phyloP scores from a whole-genome alignment of 2,113 vertebrate species.

The Stegostoma tigrinum region DNA sequence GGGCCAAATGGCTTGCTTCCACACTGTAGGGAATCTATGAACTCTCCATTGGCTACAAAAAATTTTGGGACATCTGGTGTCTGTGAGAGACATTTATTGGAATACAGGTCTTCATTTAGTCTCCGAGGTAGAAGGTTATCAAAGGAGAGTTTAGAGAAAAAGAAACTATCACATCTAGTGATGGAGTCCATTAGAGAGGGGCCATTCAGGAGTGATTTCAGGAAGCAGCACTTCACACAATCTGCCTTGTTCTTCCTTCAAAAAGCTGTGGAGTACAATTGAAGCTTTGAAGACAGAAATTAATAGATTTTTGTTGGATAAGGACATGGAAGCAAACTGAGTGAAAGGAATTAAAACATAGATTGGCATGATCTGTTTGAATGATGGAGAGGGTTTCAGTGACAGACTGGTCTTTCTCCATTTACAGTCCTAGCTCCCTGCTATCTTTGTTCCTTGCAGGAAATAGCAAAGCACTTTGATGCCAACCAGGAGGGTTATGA shows the following conservation, averaged over 20 bases:
- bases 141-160: background rate
- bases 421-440: background rate
- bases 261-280: background rate
- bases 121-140: background rate
- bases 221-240: background rate
- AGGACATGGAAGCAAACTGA: too few relatives aligned
- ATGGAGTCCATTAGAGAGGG: background rate
- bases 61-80: too few relatives aligned
- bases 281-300: background rate
- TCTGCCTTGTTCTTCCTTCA: background rate
- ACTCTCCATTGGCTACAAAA: too few relatives aligned
- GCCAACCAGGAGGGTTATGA: conserved; percentile 74
- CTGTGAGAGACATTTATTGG: too few relatives aligned
- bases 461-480: conserved; percentile 88
- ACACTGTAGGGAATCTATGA: too few relatives aligned
- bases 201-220: background rate
- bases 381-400: background rate
- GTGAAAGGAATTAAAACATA: background rate
- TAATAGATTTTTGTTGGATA: background rate
- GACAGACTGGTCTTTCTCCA: background rate
- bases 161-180: background rate
- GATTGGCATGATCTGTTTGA: background rate
- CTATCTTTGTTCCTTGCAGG: conserved; percentile 53
- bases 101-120: too few relatives aligned
- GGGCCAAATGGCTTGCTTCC: too few relatives aligned